Evolutionary conservation across 1,140 invertebrate genomes (phyloP), one percentile per base, ranked within the genome.

Genomic region (Cydia strobilella): DNA sequence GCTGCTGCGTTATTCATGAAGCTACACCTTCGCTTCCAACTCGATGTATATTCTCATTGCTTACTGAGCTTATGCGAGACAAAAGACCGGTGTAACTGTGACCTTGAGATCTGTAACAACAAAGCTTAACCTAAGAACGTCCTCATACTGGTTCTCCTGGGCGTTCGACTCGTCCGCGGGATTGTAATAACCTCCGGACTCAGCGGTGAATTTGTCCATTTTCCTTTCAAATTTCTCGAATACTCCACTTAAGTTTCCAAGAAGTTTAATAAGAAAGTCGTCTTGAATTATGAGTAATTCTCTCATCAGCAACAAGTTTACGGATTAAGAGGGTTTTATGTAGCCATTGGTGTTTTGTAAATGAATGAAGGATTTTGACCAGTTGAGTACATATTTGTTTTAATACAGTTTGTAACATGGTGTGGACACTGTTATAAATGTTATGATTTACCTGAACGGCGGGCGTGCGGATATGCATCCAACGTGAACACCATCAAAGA

Each of bases 1-100:
- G 80, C 76, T 80, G 71, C 78, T 89, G 82, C 81, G 77, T 89
- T 87, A 89, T 87, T 89, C 87, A 89, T 87, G 82, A 89, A 79
- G 35, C 66, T 73, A 74, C 76, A 59, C 74, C 79, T 80, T 83
- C 82, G 83, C 82, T 82, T 85, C 80, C 80, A 72, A 80, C 13
- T 54, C 20, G 20, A 3, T 12, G 15, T 59, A n/a, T 59, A 59
- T 59, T 59, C 54, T 23, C 5, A 23, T 59, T 23, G 20, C 54
- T 59, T 23, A 10, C 18, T 10, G 3, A 23, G 54, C 18, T 5
- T 2, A 23, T n/a, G 7, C 10, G 3, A 23, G 54, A 59, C 1
- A 59, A 3, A 59, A 10, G 6, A 23, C 54, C 54, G 2, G 18
- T 59, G 9, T 59, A 59, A 23, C 20, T 39, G 9, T 39, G 35